Evolutionary conservation across 2,113 vertebrate species (phyloP), one percentile per base, ranked within the genome.

Genomic region (Periophthalmus modestus): DNA sequence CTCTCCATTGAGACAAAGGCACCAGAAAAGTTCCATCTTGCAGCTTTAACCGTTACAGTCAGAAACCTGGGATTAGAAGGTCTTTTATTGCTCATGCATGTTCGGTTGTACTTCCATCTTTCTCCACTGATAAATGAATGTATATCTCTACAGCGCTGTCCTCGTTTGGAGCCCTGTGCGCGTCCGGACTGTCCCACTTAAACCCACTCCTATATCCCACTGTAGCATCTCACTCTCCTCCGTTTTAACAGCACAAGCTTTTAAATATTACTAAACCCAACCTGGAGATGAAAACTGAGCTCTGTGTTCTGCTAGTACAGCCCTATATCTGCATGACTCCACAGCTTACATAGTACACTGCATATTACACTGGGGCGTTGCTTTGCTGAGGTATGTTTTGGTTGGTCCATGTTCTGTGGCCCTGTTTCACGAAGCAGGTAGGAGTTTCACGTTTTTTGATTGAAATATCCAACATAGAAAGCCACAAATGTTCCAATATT

Each of bases 91-190:
- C 82, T 77, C 83, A 82, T 88, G 91, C 88, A 93, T 91, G 89
- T 87, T 43, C 4, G 72, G 79, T 74, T 66, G 86, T 82, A 82
- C 82, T 83, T 88, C 87, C 74, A 80, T 85, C 74, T 86, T 87
- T 81, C 77, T 85, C 28, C 71, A 81, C 86, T 88, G 89, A 89
- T 85, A 89, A 80, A 82, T 88, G 90, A 93, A 92, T 94, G 89
- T 94, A 92, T 86, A 80, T 47, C 77, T 82, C 63, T 73, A 73
- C 68, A 76, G 80, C 77, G 75, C 65, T 69, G 79, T 88, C 75
- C 77, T 81, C 54, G 83, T 74, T 77, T 78, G 47, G 85, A 83
- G 84, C 84, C 39, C 39, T 9, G 39, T 43, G 39, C 10, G 39
- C 7, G 39, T 43, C 39, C 39, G 7, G 39, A 43, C 39, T 66